Evolutionary conservation across 2,888 invertebrate species (phyloP), one percentile per base, ranked within the genome.

Genomic region (Zygothrica quintamaculata): DNA sequence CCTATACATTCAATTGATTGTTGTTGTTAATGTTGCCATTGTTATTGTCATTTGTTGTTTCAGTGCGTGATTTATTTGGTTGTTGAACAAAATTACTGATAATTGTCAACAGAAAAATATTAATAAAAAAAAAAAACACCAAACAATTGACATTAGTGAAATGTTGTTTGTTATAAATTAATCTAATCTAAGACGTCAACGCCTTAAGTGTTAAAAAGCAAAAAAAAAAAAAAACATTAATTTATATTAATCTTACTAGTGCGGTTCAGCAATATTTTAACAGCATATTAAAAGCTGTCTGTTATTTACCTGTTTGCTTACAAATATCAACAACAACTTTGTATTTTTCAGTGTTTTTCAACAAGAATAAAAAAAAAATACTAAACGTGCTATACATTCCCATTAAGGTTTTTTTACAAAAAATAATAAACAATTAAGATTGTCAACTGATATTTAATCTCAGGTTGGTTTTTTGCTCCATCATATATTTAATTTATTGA

Each of bases 121-220:
- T 5, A 36, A 36, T n/a, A 36, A 13, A 36, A 36, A 36, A 29
- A 29, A 29, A 29, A 29, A 29, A 29, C 1, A 16, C 29, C 15
- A 48, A 66, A 48, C 55, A 46, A 62, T 52, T 61, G 44, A 47
- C 42, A 61, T 57, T 50, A 59, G 34, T 50, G 15, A 66, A 62
- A 62, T 31, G 56, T 52, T 59, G 40, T 64, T 58, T 62, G 65
- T 46, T 62, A 50, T 50, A 60, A 64, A 64, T 74, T 81, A 80
- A 80, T 81, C 79, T 80, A 75, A 80, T 81, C 79, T 46, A 39
- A 65, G 65, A 39, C 62, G 65, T 61, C 66, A 66, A 69, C 72
- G 59, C 55, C 64, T 79, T 46, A 60, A 69, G 55, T 66, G 68
- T 65, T 65, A 31, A 46, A 58, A 15, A 58, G 33, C 31, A 42